Conservation (phyloP, 2,888 invertebrate genomes). For the Noctua pronuba region DNA sequence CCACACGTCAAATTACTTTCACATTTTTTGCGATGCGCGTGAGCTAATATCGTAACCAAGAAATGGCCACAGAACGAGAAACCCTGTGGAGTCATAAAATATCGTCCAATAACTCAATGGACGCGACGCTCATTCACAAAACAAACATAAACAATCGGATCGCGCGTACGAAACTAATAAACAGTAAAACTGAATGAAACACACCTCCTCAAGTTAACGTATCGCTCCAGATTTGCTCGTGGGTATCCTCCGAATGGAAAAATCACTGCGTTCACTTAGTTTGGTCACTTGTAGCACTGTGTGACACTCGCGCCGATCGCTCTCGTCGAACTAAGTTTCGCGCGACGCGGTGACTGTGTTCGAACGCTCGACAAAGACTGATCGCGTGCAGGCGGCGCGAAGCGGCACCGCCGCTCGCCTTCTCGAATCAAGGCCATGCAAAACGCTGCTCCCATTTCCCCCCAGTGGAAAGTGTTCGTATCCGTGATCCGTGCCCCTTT, state of each 20-base stretch:
- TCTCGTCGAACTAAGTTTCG: slow-evolving; percentile 65
- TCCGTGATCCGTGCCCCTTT: slow-evolving; percentile 88
- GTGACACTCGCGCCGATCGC: slow-evolving; percentile 79
- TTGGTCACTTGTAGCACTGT: slow-evolving; percentile 76
- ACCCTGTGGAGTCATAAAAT: slow-evolving; percentile 63
- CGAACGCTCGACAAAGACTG: slow-evolving; percentile 78
- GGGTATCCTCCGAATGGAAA: slow-evolving; percentile 76
- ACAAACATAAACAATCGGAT: slow-evolving; percentile 72
- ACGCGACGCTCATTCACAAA: slow-evolving; percentile 71
- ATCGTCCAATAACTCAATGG: slow-evolving; percentile 67
- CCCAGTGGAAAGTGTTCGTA: slow-evolving; percentile 88
- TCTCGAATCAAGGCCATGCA: slow-evolving; percentile 88
- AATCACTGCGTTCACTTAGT: slow-evolving; percentile 73
- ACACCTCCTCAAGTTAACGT: slow-evolving; percentile 80
- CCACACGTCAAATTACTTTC: slow-evolving; percentile 77
- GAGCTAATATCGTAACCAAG: slow-evolving; percentile 51
- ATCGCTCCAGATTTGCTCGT: slow-evolving; percentile 85
- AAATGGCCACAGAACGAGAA: slow-evolving; percentile 40
- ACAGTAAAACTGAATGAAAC: slow-evolving; percentile 67
- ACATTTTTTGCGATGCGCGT: slow-evolving; percentile 77
- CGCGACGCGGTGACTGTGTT: slow-evolving; percentile 67
- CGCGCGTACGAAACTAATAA: slow-evolving; percentile 44
- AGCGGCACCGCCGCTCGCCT: slow-evolving; percentile 72
- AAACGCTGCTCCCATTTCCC: slow-evolving; percentile 88
- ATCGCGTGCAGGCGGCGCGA: slow-evolving; percentile 67